These are phyloP conservation scores for Antitype chi DNA, from an alignment of 2,888 invertebrate genomes.

Conservation along the genomic window DNA sequence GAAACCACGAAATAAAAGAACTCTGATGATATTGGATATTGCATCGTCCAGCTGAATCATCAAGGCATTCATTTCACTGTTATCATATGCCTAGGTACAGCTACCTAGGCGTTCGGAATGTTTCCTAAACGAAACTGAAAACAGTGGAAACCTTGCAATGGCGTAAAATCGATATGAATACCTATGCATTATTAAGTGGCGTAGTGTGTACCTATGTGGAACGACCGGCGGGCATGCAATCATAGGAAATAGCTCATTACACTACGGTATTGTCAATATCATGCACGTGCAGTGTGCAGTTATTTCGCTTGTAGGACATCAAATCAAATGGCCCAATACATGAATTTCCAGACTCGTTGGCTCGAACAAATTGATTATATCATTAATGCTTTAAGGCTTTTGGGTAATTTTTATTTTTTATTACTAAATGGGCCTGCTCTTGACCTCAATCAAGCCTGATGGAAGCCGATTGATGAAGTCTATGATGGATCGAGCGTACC, in stretches of 20 bases:
- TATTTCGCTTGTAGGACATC: background rate
- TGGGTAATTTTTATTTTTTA: background rate
- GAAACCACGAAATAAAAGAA: background rate
- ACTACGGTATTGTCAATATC: slow-evolving; percentile 7
- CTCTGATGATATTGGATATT: background rate
- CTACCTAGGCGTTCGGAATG: background rate
- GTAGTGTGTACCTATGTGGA: background rate
- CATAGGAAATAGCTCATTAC: background rate
- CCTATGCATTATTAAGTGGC: slow-evolving; percentile 38
- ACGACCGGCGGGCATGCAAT: slow-evolving; percentile 11
- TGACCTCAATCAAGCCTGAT: no score
- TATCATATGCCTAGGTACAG: background rate
- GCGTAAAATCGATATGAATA: slow-evolving; percentile 35
- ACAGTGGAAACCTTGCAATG: slow-evolving; percentile 10
- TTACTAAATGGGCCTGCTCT: no score
- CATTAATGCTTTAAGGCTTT: background rate
- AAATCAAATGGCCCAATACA: background rate
- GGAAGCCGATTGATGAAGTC: no score
- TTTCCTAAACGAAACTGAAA: slow-evolving; percentile 10
- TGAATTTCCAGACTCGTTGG: background rate
- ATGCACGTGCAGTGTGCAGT: background rate
- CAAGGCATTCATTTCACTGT: slow-evolving; percentile 3
- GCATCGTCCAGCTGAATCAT: background rate
- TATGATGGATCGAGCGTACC: no score
- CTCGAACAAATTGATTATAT: background rate